Percentiles rank a stretch among this genome's conserved stretches.
Conservation (phyloP, 2,113 vertebrate genomes). For the Calypte anna region DNA sequence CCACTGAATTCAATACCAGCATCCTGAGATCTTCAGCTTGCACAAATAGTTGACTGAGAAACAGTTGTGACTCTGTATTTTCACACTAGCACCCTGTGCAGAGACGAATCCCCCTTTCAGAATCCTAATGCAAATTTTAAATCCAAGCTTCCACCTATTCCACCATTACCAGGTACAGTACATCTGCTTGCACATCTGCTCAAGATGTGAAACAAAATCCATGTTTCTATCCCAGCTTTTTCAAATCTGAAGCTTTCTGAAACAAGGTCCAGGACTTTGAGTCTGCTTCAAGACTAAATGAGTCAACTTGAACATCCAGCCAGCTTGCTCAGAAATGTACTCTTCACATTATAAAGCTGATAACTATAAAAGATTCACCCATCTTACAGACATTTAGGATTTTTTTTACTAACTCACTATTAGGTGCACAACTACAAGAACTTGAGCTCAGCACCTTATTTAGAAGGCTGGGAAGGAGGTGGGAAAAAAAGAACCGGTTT, state of each 20-base stretch:
- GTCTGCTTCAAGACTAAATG: not conserved
- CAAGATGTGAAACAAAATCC: not conserved
- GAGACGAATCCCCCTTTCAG: not conserved
- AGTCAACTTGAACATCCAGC: not conserved
- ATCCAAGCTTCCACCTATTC: not conserved
- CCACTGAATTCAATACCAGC: not conserved
- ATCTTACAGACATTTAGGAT: not conserved
- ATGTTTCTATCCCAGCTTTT: not conserved
- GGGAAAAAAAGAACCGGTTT: slow-evolving; percentile 5
- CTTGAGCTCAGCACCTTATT: not conserved
- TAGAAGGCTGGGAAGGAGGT: not conserved
- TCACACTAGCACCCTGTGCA: not conserved
- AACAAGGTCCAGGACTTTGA: not conserved
- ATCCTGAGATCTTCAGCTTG: not conserved
- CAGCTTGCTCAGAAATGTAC: not conserved
- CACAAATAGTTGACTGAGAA: not conserved
- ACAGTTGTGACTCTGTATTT: not conserved
- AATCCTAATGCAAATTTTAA: not conserved
- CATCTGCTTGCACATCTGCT: not conserved
- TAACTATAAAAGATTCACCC: not conserved
- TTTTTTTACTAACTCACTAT: not conserved
- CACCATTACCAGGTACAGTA: not conserved
- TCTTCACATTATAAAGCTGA: not conserved
- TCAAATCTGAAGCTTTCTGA: not conserved
- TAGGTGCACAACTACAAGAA: not conserved